Evolutionary conservation across 2,797 vertebrate species (phyloP).

Genomic region (Threskiornis aethiopicus): DNA sequence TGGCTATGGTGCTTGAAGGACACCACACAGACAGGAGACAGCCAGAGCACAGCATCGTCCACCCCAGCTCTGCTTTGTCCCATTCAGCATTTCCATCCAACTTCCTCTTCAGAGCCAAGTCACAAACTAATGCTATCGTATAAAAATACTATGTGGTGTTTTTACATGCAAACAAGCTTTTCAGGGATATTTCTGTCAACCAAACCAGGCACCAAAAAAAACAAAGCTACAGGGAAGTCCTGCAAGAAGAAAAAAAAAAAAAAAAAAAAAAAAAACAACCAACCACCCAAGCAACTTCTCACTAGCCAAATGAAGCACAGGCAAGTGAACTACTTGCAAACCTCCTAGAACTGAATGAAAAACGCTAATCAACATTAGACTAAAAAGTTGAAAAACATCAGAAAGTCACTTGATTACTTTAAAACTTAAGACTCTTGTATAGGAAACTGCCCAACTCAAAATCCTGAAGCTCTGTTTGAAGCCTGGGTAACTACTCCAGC

Average conservation of each 20-base stretch:
- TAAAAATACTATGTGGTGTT: neutral
- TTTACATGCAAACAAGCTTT: neutral
- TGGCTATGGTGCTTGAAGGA: neutral
- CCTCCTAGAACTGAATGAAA: neutral
- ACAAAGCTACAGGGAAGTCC: neutral
- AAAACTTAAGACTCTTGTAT: neutral
- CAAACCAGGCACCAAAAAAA: neutral
- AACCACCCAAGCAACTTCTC: neutral
- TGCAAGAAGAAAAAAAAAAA: neutral
- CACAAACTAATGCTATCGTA: neutral
- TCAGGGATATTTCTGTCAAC: neutral
- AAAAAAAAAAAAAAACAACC: neutral
- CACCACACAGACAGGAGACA: neutral
- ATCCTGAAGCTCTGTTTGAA: neutral
- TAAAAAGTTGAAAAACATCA: neutral
- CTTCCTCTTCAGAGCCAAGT: neutral
- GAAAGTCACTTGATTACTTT: neutral
- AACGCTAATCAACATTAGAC: neutral
- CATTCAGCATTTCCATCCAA: neutral
- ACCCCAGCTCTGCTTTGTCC: neutral
- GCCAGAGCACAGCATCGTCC: neutral
- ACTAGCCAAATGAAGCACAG: neutral
- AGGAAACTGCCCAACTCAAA: neutral
- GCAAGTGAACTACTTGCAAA: neutral
- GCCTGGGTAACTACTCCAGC: neutral